Percentiles rank a stretch among this genome's conserved stretches.
These are phyloP conservation scores for Lindbergichthys nudifrons DNA, from an alignment of 2,797 vertebrate species.

Conservation along the genomic window DNA sequence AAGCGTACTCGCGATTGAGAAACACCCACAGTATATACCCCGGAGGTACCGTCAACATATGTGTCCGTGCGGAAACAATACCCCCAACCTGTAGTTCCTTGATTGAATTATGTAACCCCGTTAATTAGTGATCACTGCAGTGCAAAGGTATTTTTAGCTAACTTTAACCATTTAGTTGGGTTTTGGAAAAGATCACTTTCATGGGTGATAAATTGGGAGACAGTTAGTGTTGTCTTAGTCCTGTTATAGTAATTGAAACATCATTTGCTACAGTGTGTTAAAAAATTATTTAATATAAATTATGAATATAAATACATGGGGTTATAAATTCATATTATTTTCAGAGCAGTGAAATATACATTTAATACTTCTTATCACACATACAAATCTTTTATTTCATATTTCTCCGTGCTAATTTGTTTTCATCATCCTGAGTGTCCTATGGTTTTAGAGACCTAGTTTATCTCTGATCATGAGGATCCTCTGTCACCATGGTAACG, in stretches of 20 bases:
- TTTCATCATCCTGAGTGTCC: conserved; percentile 10
- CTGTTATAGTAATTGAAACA: neutral
- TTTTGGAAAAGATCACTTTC: neutral
- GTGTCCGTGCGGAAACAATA: too few species aligned
- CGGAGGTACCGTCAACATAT: too few species aligned
- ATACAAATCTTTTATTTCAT: conserved; percentile 3
- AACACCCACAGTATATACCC: too few species aligned
- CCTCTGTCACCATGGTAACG: conserved; percentile 56
- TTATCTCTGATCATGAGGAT: conserved; percentile 41
- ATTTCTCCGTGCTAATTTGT: conserved; percentile 6
- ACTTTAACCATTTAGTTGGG: neutral
- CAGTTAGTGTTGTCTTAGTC: neutral
- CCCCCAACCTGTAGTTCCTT: too few species aligned
- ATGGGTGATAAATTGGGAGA: neutral
- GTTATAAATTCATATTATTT: neutral
- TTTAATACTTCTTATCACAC: neutral
- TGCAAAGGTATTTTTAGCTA: neutral
- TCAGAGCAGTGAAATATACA: neutral
- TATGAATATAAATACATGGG: neutral
- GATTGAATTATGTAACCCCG: too few species aligned
- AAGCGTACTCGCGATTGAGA: too few species aligned
- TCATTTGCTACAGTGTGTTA: neutral
- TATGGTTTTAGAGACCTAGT: neutral
- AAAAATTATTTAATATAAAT: neutral
- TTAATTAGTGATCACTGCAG: too few species aligned